Conservation (phyloP, 1,140 invertebrate species). For the Lepidurus couesii region DNA sequence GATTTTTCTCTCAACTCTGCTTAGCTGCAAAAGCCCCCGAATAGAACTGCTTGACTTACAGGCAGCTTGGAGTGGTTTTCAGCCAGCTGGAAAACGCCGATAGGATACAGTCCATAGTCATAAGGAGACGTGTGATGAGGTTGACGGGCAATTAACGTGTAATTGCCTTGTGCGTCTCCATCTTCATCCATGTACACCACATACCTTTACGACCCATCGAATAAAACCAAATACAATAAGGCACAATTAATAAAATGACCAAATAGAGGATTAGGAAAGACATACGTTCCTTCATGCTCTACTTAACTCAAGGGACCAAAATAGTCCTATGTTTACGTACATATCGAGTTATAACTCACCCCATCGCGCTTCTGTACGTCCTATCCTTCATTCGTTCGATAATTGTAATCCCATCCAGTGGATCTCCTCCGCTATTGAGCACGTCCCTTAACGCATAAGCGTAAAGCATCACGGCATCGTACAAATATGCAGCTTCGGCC, state of each 20-base stretch:
- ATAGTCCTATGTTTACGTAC: background rate
- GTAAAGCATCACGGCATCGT: slow-evolving; percentile 82
- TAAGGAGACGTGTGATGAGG: slow-evolving; percentile 40
- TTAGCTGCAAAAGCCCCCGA: background rate
- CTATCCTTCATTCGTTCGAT: slow-evolving; percentile 62
- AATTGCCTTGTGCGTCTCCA: slow-evolving; percentile 93
- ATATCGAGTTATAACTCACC: slow-evolving; percentile 51
- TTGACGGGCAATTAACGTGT: slow-evolving; percentile 73
- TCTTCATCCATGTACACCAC: slow-evolving; percentile 88
- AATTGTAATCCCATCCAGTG: slow-evolving; percentile 64
- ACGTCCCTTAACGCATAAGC: slow-evolving; percentile 64
- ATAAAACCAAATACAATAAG: background rate
- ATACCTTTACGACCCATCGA: slow-evolving; percentile 55
- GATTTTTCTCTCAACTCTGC: background rate
- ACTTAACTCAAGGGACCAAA: background rate
- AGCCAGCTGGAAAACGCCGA: slow-evolving; percentile 56
- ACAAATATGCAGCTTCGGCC: slow-evolving; percentile 83
- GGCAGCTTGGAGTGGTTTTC: slow-evolving; percentile 43
- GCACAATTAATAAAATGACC: background rate
- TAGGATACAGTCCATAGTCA: slow-evolving; percentile 67
- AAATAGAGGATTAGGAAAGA: background rate
- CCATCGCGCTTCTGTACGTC: slow-evolving; percentile 76
- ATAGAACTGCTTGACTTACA: slow-evolving; percentile 40
- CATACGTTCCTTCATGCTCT: background rate
- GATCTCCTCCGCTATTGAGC: slow-evolving; percentile 57